Evolutionary conservation across 2,797 vertebrate genomes (phyloP), one percentile per base, ranked within the genome.

Genomic region (Coregonus sp.): DNA sequence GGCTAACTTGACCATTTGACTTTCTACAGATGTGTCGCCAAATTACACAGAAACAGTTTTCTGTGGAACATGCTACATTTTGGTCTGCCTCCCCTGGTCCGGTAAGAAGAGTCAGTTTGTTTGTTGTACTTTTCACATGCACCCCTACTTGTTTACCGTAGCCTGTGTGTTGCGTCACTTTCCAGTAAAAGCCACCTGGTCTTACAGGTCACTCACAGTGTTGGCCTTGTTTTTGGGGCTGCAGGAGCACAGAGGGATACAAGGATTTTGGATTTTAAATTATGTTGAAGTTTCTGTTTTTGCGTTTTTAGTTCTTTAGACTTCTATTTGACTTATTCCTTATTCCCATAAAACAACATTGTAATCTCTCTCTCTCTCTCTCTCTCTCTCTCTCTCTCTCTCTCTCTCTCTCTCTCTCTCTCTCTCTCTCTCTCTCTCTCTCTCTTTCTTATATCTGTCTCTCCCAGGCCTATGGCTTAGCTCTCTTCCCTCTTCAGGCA

Each of bases 21-120:
- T 75, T 78, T 79, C 66, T 79, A 87, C 82, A 29, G 59, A 88
- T 87, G 82, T 89, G 81, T 82, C 82, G 33, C 65, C 70, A 65
- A 2, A 14, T 82, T 66, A 50, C 76, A 51, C 68, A 78, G 54
- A 56, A 20, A 7, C 18, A 5, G 16, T 14, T 54, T 54, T 54
- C 4, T 54, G 12, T 54, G 3, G 12, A 14, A 4, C 52, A 54
- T 12, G 52, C 52, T 54, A 14, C 16, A 14, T 54, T 15, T 54
- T 11, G 12, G 3, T 54, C 52, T 54, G 12, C 31, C 31, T 3
- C 31, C 15, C 11, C 11, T 4, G 3, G 11, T 12, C 3, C 51
- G 51, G 18, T 63, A 9, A 20, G 2, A 25, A 25, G 25, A 25
- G 31, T 56, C 20, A 52, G 9, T 83, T 78, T 85, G 70, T 83